Evolutionary conservation across 2,797 vertebrate species (phyloP).

Genomic region (Sebastes melanostomus): DNA sequence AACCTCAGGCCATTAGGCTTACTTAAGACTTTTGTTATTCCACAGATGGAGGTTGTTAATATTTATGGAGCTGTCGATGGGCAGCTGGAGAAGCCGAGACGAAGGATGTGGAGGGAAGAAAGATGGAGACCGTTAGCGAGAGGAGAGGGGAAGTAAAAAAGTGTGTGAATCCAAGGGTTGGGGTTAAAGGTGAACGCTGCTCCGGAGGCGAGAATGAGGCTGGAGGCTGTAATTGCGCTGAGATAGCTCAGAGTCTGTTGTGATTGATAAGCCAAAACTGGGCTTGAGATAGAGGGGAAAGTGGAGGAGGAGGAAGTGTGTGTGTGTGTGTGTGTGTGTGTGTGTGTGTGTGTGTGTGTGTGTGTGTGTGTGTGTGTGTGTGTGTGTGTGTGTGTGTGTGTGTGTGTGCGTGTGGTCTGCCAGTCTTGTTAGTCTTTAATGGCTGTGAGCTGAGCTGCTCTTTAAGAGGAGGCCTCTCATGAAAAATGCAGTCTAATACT

Average conservation of each 20-base stretch:
- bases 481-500: constrained; percentile 73
- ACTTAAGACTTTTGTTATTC: constrained; percentile 62
- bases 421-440: constrained; percentile 66
- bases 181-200: constrained; percentile 60
- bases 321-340: not conserved
- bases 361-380: not conserved
- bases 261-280: constrained; percentile 52
- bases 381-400: no score
- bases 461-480: constrained; percentile 63
- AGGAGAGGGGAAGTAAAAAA: not conserved
- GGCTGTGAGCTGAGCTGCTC: constrained; percentile 47
- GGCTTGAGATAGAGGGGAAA: constrained; percentile 20
- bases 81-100: constrained; percentile 31
- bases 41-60: constrained; percentile 63
- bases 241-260: constrained; percentile 41
- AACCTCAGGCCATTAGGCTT: constrained; percentile 59
- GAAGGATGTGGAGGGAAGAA: constrained; percentile 1
- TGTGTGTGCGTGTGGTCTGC: no score
- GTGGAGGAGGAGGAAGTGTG: not conserved
- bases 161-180: constrained; percentile 4
- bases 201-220: constrained; percentile 24
- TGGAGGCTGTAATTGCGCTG: constrained; percentile 47
- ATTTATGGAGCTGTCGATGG: constrained; percentile 54
- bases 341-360: not conserved
- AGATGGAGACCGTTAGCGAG: not conserved